phyloP scores from a whole-genome alignment of 2,797 vertebrate genomes.

The Brachyalestes nurse region DNA sequence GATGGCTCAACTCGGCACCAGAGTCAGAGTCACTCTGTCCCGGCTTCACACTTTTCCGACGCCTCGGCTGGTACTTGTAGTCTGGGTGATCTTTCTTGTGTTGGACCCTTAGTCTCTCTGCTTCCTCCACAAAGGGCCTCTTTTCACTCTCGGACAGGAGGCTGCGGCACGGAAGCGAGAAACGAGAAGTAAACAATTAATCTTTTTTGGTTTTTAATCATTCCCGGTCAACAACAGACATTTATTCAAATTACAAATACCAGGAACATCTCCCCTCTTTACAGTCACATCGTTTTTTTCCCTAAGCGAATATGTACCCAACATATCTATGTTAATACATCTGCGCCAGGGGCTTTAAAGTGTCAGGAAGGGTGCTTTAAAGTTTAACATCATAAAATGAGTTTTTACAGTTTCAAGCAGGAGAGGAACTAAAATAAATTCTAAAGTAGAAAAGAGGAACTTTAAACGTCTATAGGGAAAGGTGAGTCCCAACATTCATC shows the following conservation, averaged over 20 bases:
- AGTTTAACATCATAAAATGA: background rate
- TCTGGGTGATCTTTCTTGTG: constrained; percentile 99
- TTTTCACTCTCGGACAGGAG: constrained; percentile 95
- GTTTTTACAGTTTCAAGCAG: background rate
- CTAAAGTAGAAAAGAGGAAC: too few species aligned
- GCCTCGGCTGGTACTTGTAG: constrained; percentile 96
- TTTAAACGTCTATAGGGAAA: too few species aligned
- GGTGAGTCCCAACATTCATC: too few species aligned
- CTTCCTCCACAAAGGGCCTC: constrained; percentile 96
- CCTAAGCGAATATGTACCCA: background rate
- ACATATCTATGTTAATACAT: too few species aligned
- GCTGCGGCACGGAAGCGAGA: constrained; percentile 65
- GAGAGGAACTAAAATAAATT: background rate
- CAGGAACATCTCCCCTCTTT: too few species aligned
- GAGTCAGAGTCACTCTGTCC: constrained; percentile 93
- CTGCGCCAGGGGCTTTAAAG: too few species aligned
- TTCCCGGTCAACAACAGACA: background rate
- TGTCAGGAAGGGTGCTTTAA: background rate
- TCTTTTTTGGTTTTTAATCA: background rate
- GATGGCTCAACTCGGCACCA: constrained; percentile 86
- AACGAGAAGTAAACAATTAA: background rate
- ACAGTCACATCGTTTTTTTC: background rate
- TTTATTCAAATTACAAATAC: background rate
- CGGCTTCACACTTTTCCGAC: constrained; percentile 92
- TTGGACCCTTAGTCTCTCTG: constrained; percentile 93